Evolutionary conservation across 1,140 invertebrate species (phyloP).

Genomic region (Drosophila bipectinata): DNA sequence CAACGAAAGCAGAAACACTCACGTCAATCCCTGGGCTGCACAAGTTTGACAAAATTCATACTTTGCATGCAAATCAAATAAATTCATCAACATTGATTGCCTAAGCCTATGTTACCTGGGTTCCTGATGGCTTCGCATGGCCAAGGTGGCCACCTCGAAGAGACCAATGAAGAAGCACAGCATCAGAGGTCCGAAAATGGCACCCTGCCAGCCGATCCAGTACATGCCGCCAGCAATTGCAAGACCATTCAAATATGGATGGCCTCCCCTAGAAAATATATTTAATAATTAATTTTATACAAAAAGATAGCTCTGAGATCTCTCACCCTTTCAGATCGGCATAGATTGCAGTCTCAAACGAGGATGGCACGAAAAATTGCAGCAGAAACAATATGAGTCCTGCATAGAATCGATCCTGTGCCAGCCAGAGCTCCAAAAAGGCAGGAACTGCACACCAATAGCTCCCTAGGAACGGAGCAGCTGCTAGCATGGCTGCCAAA

Average conservation of each 20-base stretch:
- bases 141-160: conserved; percentile 78
- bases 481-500: conserved; percentile 95
- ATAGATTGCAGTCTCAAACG: conserved; percentile 97
- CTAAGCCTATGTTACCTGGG: conserved; percentile 59
- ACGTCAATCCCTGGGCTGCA: conserved; percentile 59
- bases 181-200: conserved; percentile 97
- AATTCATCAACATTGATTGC: not conserved
- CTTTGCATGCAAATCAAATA: conserved; percentile 62
- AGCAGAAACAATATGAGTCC: conserved; percentile 91
- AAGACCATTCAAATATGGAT: conserved; percentile 99
- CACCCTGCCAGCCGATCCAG: conserved; percentile 97
- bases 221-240: conserved; percentile 99
- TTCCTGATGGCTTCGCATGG: conserved; percentile 74
- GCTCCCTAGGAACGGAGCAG: conserved; percentile 96
- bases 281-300: not conserved
- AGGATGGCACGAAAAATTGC: conserved; percentile 94
- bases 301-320: conserved; percentile 1
- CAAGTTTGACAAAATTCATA: conserved; percentile 43
- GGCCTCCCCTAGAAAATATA: conserved; percentile 90
- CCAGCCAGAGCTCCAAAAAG: conserved; percentile 96
- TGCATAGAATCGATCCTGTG: conserved; percentile 90
- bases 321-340: conserved; percentile 98
- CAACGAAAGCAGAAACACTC: conserved; percentile 37
- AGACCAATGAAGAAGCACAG: conserved; percentile 88
- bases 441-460: conserved; percentile 98